Conservation (phyloP, 2,113 vertebrate genomes). For the Vidua macroura region DNA sequence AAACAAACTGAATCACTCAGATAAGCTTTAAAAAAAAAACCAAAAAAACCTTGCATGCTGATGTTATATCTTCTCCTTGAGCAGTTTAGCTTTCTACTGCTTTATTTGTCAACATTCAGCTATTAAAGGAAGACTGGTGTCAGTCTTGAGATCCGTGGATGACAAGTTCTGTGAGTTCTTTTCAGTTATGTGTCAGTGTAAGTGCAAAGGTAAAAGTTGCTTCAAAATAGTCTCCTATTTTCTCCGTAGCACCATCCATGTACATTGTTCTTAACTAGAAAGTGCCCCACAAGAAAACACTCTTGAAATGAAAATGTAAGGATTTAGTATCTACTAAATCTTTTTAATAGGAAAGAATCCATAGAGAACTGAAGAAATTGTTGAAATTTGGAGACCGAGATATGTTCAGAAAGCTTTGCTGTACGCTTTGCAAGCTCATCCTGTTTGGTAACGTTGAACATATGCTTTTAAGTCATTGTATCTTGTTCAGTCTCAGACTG, state of each 20-base stretch:
- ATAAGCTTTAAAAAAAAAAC: not conserved
- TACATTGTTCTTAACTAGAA: not conserved
- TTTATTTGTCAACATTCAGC: not conserved
- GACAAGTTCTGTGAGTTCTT: not conserved
- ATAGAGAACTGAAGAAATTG: not conserved
- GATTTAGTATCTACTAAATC: not conserved
- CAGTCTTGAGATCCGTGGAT: not conserved
- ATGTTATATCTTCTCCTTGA: not conserved
- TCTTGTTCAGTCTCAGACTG: not conserved
- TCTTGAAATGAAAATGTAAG: not conserved
- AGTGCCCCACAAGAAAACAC: not conserved
- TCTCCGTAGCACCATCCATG: not conserved
- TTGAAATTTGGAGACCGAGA: not conserved
- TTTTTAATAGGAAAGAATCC: not conserved
- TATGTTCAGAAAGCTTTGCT: not conserved
- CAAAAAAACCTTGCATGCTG: not conserved
- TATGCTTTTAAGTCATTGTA: not conserved
- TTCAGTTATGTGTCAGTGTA: not conserved
- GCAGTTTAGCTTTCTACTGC: not conserved
- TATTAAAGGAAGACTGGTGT: not conserved
- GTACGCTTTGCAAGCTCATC: not conserved
- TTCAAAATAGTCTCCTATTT: not conserved
- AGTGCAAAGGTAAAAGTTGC: not conserved
- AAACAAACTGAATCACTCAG: not conserved
- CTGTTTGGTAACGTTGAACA: not conserved